Base-by-base conservation (phyloP, 2,113 vertebrate species). In the Dasyprocta punctata region DNA sequence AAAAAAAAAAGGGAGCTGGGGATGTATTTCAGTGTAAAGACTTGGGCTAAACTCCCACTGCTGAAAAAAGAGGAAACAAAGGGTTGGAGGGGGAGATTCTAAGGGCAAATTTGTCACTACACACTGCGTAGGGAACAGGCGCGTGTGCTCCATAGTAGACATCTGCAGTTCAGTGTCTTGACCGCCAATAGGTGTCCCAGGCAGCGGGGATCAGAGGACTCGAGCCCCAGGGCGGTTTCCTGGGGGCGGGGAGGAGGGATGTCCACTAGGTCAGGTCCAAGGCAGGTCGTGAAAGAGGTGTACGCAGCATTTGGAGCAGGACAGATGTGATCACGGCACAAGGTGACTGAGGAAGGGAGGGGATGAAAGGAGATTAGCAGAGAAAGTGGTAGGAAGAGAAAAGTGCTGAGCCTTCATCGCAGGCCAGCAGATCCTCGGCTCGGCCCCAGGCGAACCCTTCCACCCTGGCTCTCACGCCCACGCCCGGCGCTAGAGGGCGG, bases 301-400 rank as follows among this genome's bases (percentile, higher is more conserved):
- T 1, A 30, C 12, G 10, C 13, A 28, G 28, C 26, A 0, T 61
- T 24, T 5, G 19, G 33, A 7, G 8, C 47, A 67, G 77, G 69
- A 36, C 41, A 7, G 41, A 16, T 0, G 7, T 49, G n/a, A 28
- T 22, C 38, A 1, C 7, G 28, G 38, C 9, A 49, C 58, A 30
- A 10, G 4, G 28, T 11, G 30, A 24, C 19, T 30, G 69, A 7
- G 0, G 16, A 47, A 30, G 10, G 26, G 52, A 22, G 2, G 80
- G 56, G 26, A 7, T 2, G 30, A 0, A 30, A 26, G 20, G 20
- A 5, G 0, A 2, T 0, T 0, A 0, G 10, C 11, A 10, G 26
- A n/a, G 30, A 58, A 24, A 6, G 3, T 1, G 24, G 22, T 3
- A n/a, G 22, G 10, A 22, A 54, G 28, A 22, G 5, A 52, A 3